These are phyloP conservation scores for Fopius arisanus DNA, from an alignment of 1,140 invertebrate species.

Conservation along the genomic window DNA sequence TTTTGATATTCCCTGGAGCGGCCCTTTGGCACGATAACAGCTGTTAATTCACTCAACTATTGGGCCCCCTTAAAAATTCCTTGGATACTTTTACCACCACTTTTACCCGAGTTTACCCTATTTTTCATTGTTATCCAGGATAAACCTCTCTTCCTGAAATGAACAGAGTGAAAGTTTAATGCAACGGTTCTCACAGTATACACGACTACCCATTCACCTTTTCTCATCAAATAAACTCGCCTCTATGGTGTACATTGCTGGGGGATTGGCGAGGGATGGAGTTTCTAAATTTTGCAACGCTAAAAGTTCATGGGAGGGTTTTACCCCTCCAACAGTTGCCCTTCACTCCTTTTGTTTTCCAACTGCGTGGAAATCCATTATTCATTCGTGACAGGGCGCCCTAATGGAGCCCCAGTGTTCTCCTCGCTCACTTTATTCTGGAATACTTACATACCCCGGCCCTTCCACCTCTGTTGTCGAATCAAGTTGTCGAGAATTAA, in stretches of 20 bases:
- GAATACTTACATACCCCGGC: not conserved
- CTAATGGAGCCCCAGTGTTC: slow-evolving; percentile 25
- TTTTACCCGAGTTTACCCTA: not conserved
- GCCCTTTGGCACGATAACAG: no score
- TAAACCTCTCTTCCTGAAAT: slow-evolving; percentile 10
- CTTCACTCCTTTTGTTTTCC: slow-evolving; percentile 22
- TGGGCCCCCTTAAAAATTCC: not conserved
- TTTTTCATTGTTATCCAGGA: slow-evolving; percentile 1
- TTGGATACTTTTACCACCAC: not conserved
- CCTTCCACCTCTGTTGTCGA: not conserved
- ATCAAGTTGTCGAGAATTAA: not conserved
- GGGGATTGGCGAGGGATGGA: not conserved
- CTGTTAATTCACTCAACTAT: not conserved
- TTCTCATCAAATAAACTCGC: slow-evolving; percentile 11
- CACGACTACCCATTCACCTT: slow-evolving; percentile 20
- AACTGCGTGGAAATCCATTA: slow-evolving; percentile 30
- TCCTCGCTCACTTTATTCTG: not conserved
- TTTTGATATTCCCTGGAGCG: not conserved
- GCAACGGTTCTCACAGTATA: slow-evolving; percentile 12
- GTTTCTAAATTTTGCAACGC: slow-evolving; percentile 17
- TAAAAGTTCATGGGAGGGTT: slow-evolving; percentile 25
- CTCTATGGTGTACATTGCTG: not conserved
- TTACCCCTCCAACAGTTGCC: not conserved
- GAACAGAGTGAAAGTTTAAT: slow-evolving; percentile 19
- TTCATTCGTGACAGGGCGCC: slow-evolving; percentile 26